Base-by-base conservation (phyloP, 2,113 vertebrate species). In the Porphyrio hochstetteri region DNA sequence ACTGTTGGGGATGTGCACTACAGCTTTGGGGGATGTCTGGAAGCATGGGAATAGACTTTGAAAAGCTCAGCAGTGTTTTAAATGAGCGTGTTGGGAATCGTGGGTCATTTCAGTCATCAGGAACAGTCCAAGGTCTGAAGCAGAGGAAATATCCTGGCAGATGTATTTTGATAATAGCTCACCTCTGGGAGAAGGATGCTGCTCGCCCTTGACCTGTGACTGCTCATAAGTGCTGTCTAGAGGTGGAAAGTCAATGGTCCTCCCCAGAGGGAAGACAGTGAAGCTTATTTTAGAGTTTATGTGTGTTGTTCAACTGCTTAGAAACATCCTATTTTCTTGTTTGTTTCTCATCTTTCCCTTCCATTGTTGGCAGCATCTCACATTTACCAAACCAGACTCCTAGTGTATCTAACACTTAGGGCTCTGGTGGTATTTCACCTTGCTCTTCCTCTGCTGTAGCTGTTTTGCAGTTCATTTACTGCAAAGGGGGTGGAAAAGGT, bases 1-100 rank as follows among this genome's bases (percentile, higher is more conserved):
- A 65, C 27, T 27, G 4, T 2, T 38, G 59, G 48, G 79, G 67
- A 50, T 25, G 9, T 0, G 1, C 24, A 7, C 1, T 9, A 4
- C 1, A 1, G 24, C 35, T 60, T 4, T 2, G 12, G 24, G 29
- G 28, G 19, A 56, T 18, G 3, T 19, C 16, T 24, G 29, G 17
- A n/a, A 78, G 57, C 29, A 42, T 40, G 7, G 46, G 50, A 46
- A 12, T 35, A 31, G 20, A 7, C 15, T 27, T 31, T 25, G 53
- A 42, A 72, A 55, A 13, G 13, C 28, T 70, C 19, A 31, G 27
- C 4, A n/a, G 25, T 25, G 19, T 13, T 64, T 83, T 69, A 60
- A 20, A 17, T 79, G 40, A 63, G 29, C 2, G 4, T 35, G 35
- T 9, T 11, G 46, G 33, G 56, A 70, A 31, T 20, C 7, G 5